Evolutionary conservation across 1,140 invertebrate species (phyloP), one percentile per base, ranked within the genome.

Genomic region (Drosophila leontia): DNA sequence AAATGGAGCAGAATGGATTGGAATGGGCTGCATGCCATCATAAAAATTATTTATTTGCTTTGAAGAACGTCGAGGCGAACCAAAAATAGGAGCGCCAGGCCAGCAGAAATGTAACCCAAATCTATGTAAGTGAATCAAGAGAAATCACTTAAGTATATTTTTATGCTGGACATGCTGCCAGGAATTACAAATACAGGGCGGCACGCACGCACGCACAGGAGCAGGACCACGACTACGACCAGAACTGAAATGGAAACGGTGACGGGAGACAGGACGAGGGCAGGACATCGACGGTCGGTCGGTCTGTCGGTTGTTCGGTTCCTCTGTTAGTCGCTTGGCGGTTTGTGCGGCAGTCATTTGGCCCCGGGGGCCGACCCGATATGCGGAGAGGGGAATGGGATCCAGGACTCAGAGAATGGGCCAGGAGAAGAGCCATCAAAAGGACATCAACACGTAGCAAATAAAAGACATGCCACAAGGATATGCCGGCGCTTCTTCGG

Each of bases 101-200:
- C 69, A 82, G 74, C 74, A 76, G 70, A 90, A 88, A 88, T 88
- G 85, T 90, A 88, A 88, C 85, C 81, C 85, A 88, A 90, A 88
- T 88, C 85, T 88, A 87, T 87, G 80, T 87, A 90, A 88, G 85
- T 88, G 84, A 88, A 88, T 88, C 84, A 88, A 90, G 85, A 88
- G 85, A 88, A 88, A 88, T 88, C 85, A 88, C 85, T 88, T 88
- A 88, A 88, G 85, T 88, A 88, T 88, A 88, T 88, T 88, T 90
- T 88, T 88, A 88, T 88, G 85, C 85, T 88, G 85, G 85, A 88
- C 85, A 88, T 88, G 85, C 85, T 90, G 85, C 82, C 81, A 88
- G 78, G 85, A 90, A 88, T 88, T 90, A 88, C 85, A 88, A 88
- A 88, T 88, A 88, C 85, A 78, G 71, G 78, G 58, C 77, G 72